Conservation (phyloP, 2,797 vertebrate species). For the Semaprochilodus insignis region DNA sequence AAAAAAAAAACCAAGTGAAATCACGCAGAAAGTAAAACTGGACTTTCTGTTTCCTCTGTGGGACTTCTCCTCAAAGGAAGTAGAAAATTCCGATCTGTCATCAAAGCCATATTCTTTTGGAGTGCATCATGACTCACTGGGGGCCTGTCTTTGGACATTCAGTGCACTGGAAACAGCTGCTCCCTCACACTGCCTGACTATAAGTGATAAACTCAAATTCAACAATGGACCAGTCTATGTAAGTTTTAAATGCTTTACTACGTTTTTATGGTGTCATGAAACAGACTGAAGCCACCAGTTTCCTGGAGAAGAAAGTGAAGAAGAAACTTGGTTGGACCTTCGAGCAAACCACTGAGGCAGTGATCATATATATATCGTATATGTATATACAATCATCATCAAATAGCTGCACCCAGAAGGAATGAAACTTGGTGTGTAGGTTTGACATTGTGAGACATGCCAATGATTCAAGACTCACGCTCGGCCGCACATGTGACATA, state of each 20-base stretch:
- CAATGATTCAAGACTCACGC: no score
- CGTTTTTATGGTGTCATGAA: no score
- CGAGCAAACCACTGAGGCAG: no score
- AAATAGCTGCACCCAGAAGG: no score
- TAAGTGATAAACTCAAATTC: background rate
- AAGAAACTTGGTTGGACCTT: no score
- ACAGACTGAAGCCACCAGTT: no score
- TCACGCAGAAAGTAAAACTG: background rate
- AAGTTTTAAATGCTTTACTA: background rate
- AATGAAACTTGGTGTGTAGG: no score
- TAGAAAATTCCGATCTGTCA: constrained; percentile 31
- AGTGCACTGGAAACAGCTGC: constrained; percentile 34
- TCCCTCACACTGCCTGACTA: constrained; percentile 1
- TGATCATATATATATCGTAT: no score
- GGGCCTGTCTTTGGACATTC: constrained; percentile 23
- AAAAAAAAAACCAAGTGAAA: background rate
- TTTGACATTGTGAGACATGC: no score
- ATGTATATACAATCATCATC: no score
- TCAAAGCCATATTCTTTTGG: constrained; percentile 26
- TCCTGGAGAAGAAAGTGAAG: no score
- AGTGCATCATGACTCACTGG: constrained; percentile 8
- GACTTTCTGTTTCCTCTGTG: constrained; percentile 20
- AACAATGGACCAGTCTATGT: background rate
- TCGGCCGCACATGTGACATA: no score
- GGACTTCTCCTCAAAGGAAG: constrained; percentile 24